Conservation (phyloP, 53 echinoderm and acorn worm genomes). For the Luidia sarsii region DNA sequence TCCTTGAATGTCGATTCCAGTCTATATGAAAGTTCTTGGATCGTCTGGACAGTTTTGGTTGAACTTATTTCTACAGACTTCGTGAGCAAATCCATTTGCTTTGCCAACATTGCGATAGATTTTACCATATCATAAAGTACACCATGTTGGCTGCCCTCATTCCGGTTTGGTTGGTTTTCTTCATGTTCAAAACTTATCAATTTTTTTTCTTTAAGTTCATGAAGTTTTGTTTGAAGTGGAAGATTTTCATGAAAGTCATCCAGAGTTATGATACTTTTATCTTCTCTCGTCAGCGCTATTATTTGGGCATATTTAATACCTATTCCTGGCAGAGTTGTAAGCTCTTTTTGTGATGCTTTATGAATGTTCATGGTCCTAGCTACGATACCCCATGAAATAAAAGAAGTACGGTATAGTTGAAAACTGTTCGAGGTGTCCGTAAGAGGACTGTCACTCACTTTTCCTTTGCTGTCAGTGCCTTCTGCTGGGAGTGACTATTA, state of each 20-base stretch:
- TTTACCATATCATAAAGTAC: no score
- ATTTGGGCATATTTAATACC: slow-evolving; percentile 14
- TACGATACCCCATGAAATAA: background rate
- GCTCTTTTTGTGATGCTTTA: slow-evolving; percentile 6
- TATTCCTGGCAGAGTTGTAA: slow-evolving; percentile 18
- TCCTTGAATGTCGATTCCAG: background rate
- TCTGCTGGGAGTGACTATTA: no score
- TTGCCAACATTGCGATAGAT: background rate
- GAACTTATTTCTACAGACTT: slow-evolving; percentile 1
- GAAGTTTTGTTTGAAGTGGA: slow-evolving; percentile 15
- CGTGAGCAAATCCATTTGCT: background rate
- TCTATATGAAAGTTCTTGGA: background rate
- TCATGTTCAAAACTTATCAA: background rate
- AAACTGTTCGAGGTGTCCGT: background rate
- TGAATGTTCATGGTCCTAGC: background rate
- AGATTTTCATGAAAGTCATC: slow-evolving; percentile 12
- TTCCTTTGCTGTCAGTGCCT: slow-evolving; percentile 3
- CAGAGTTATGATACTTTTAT: background rate
- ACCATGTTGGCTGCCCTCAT: no score
- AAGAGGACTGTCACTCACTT: slow-evolving; percentile 1
- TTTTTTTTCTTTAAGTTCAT: slow-evolving; percentile 10
- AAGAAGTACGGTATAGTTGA: background rate
- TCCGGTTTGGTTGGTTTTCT: background rate
- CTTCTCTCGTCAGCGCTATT: background rate
- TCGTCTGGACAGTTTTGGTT: background rate